Conservation (phyloP, 2,113 vertebrate genomes). For the Misgurnus anguillicaudatus region DNA sequence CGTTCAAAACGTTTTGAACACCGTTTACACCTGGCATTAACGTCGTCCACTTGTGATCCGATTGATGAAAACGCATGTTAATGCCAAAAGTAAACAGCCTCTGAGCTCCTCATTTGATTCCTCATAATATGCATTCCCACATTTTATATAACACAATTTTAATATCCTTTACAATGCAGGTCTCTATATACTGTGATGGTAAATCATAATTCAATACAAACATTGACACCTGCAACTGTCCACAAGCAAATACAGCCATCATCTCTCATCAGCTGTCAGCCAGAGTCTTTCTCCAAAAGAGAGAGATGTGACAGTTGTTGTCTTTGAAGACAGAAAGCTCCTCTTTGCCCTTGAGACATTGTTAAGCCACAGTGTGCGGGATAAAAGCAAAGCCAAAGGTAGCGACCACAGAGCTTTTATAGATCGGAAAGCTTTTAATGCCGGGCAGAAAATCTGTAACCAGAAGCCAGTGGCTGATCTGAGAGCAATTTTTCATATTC, state of each 20-base stretch:
- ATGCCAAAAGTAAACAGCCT: too few relatives aligned
- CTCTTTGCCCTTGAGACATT: slow-evolving; percentile 42
- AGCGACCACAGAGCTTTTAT: slow-evolving; percentile 17
- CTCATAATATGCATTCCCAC: too few relatives aligned
- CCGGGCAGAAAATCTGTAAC: slow-evolving; percentile 42
- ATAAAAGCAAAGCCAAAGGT: slow-evolving; percentile 25
- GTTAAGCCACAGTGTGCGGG: slow-evolving; percentile 31
- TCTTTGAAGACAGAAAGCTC: slow-evolving; percentile 18
- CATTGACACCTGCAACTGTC: too few relatives aligned
- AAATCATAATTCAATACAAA: not conserved
- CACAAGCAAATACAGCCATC: not conserved
- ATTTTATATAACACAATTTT: too few relatives aligned
- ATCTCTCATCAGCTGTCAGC: slow-evolving; percentile 1
- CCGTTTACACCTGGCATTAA: too few relatives aligned
- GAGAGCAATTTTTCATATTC: slow-evolving; percentile 35
- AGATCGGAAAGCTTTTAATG: slow-evolving; percentile 14
- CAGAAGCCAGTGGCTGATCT: slow-evolving; percentile 32
- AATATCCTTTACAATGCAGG: too few relatives aligned
- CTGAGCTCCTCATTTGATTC: too few relatives aligned
- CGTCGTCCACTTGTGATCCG: too few relatives aligned
- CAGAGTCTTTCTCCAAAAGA: not conserved
- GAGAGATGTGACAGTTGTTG: not conserved
- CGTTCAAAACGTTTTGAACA: too few relatives aligned
- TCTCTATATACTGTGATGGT: not conserved
- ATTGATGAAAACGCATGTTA: too few relatives aligned